Conservation (phyloP, 1,140 invertebrate species). For the Pseudomyrmex gracilis region DNA sequence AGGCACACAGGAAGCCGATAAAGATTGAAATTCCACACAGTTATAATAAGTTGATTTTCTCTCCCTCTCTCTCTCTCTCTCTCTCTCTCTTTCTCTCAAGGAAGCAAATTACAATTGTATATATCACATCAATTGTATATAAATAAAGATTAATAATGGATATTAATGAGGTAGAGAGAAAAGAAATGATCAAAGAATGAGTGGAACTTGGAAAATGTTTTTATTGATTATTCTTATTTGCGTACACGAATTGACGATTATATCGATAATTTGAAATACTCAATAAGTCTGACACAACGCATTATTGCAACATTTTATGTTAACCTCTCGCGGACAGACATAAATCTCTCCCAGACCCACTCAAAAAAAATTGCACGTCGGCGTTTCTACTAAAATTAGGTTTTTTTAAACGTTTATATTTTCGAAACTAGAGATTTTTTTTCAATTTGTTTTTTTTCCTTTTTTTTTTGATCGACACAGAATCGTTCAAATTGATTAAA, state of each 20-base stretch:
- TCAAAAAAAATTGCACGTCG: too few relatives aligned
- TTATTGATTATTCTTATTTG: too few relatives aligned
- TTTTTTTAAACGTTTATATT: too few relatives aligned
- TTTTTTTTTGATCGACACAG: too few relatives aligned
- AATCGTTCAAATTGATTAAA: too few relatives aligned
- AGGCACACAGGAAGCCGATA: conserved; percentile 7
- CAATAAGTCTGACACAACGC: neutral
- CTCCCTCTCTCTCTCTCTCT: too few relatives aligned
- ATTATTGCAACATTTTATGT: neutral
- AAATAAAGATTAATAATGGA: conserved; percentile 13
- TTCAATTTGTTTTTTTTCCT: too few relatives aligned
- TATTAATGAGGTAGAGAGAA: conserved; percentile 26
- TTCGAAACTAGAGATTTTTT: too few relatives aligned
- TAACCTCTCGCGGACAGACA: too few relatives aligned
- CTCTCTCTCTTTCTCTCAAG: neutral
- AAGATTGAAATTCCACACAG: neutral
- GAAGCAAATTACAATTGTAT: conserved; percentile 21
- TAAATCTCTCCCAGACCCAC: too few relatives aligned
- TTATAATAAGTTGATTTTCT: conserved; percentile 19
- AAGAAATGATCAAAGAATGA: neutral
- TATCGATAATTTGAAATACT: neutral
- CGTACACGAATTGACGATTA: neutral
- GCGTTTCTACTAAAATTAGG: too few relatives aligned
- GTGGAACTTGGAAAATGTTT: too few relatives aligned
- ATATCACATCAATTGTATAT: neutral